Evolutionary conservation across 2,797 vertebrate species (phyloP), one percentile per base, ranked within the genome.

Genomic region (Etheostoma perlongum): DNA sequence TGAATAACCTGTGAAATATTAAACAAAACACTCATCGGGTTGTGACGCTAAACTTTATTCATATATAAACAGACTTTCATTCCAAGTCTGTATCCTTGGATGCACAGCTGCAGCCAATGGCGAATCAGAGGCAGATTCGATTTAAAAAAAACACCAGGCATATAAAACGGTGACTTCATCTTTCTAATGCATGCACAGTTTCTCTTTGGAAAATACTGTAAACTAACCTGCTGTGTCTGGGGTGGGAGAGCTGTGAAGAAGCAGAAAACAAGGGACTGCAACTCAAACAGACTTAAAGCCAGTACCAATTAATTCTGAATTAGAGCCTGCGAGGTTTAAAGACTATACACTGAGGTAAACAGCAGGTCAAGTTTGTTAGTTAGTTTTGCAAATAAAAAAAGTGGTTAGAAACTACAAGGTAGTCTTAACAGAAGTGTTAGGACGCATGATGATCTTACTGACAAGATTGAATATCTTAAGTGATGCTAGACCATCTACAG

Each of bases 301-400:
- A 57, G 27, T 84, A 78, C 42, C 40, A 71, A 85, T 85, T 71
- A 76, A 86, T 89, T 51, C 52, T 77, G 70, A 72, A 85, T 76
- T 78, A 79, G 57, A 68, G 46, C 58, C 71, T 47, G 64, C 46
- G 74, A 63, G 78, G 52, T 68, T 82, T 72, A 73, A 48, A 78
- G 64, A 78, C 66, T 51, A 65, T 52, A 69, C 80, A 51, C 72
- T 33, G 49, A 63, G 63, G 60, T 65, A 78, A 67, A 75, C 69
- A 72, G 79, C 55, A 66, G 47, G 25, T 74, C 46, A 48, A 8
- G 74, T 72, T 74, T 62, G 61, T 49, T 76, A 25, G 21, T 23
- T 64, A 27, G 40, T 27, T 64, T 61, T 53, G 67, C 36, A 40
- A 40, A 40, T 40, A 40, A 40, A 40, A 18, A 16, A 18, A 10